phyloP scores from a whole-genome alignment of 2,113 vertebrate genomes.

The Phodopus roborovskii region DNA sequence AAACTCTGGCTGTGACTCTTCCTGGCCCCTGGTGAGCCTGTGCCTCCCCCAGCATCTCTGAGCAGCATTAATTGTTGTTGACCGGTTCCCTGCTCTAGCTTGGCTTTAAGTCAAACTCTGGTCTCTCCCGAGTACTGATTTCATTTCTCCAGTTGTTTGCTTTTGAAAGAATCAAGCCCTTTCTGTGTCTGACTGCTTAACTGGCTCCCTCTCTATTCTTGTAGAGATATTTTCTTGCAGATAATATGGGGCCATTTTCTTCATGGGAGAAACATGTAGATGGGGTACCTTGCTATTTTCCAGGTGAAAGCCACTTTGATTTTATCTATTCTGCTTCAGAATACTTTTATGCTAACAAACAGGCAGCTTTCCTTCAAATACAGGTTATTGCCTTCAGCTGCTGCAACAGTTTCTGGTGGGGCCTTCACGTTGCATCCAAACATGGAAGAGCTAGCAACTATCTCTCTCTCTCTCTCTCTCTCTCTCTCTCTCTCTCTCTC shows the following conservation, averaged over 20 bases:
- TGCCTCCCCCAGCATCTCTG: not conserved
- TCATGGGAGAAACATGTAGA: not conserved
- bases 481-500: too few relatives aligned
- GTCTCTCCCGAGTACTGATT: not conserved
- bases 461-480: too few relatives aligned
- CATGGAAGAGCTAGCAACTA: not conserved
- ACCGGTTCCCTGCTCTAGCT: not conserved
- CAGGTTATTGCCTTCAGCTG: not conserved
- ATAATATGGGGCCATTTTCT: not conserved
- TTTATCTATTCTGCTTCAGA: not conserved
- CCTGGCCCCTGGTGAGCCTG: not conserved
- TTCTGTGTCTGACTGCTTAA: not conserved
- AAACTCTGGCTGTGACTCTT: too few relatives aligned
- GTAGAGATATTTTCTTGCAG: conserved; percentile 19
- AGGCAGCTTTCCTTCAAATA: not conserved
- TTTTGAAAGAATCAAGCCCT: not conserved
- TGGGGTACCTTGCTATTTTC: not conserved
- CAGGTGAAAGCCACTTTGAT: not conserved
- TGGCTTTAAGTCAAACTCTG: not conserved
- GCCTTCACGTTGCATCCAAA: not conserved
- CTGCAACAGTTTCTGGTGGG: not conserved
- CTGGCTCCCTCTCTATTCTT: not conserved
- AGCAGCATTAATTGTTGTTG: not conserved
- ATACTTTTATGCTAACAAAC: conserved; percentile 14
- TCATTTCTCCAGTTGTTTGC: not conserved